Percentiles rank a stretch among this genome's conserved stretches.
phyloP scores from a whole-genome alignment of 2,888 invertebrate genomes.

The Mechanitis messenoides region DNA sequence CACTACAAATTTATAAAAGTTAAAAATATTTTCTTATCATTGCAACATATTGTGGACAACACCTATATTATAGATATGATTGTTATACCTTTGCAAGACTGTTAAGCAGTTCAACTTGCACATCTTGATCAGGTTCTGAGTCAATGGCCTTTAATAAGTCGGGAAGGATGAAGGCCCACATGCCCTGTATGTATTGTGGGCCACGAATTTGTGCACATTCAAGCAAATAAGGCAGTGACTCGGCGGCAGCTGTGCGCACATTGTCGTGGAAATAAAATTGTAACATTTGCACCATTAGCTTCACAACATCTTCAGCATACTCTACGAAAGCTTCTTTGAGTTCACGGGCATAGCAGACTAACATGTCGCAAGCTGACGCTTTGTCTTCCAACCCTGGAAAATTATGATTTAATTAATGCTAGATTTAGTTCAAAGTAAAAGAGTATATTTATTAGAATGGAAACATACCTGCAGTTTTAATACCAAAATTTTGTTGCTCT shows the following conservation, averaged over 20 bases:
- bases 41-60: too few relatives aligned
- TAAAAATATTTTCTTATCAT: too few relatives aligned
- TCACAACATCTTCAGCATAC: conserved; percentile 81
- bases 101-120: conserved; percentile 87
- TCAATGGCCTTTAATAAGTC: conserved; percentile 92
- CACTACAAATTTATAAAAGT: conserved; percentile 69
- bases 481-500: conserved; percentile 96
- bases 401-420: too few relatives aligned
- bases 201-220: conserved; percentile 92
- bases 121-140: conserved; percentile 93
- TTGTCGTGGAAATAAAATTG: conserved; percentile 96
- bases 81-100: conserved; percentile 80
- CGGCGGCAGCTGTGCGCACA: conserved; percentile 94
- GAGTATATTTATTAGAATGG: background rate
- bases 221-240: conserved; percentile 90
- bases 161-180: conserved; percentile 94
- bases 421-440: too few relatives aligned
- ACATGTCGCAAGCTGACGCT: conserved; percentile 96
- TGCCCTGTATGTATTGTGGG: conserved; percentile 78
- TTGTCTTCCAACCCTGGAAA: conserved; percentile 91
- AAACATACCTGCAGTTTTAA: conserved; percentile 86
- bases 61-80: too few relatives aligned
- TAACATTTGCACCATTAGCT: conserved; percentile 90
- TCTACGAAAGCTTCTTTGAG: conserved; percentile 86
- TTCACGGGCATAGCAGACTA: conserved; percentile 95